Conservation (phyloP, 2,888 invertebrate genomes). For the Hecatera dysodea region DNA sequence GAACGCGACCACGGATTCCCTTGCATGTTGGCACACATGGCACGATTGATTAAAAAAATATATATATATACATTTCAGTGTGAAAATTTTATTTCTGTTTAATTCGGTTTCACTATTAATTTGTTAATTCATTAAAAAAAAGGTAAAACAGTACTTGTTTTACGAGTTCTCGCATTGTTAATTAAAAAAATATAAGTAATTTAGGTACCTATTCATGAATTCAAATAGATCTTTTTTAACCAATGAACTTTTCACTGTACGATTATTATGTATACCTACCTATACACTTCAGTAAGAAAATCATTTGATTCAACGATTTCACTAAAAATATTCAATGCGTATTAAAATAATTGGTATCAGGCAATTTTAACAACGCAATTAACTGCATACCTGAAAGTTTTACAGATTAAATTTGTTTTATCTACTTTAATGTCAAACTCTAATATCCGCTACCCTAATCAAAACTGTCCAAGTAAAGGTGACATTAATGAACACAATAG, state of each 20-base stretch:
- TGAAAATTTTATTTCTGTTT: no score
- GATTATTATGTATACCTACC: background rate
- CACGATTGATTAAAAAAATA: background rate
- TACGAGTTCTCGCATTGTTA: background rate
- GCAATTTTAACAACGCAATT: background rate
- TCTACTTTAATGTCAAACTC: background rate
- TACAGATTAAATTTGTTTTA: background rate
- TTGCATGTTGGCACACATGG: no score
- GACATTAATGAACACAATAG: constrained; percentile 11
- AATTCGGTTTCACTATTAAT: background rate
- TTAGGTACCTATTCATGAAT: background rate
- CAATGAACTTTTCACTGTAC: constrained; percentile 1
- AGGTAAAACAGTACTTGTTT: background rate
- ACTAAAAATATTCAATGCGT: background rate
- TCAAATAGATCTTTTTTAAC: background rate
- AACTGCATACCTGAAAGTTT: background rate
- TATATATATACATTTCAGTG: background rate
- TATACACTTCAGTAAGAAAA: background rate
- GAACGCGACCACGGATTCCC: background rate
- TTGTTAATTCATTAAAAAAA: background rate
- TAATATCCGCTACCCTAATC: constrained; percentile 4
- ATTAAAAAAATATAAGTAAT: background rate
- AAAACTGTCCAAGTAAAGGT: background rate
- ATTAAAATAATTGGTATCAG: background rate
- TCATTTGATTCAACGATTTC: background rate